These are phyloP conservation scores for Lordiphosa andalusiaca DNA, from an alignment of 2,888 invertebrate genomes.

Conservation along the genomic window DNA sequence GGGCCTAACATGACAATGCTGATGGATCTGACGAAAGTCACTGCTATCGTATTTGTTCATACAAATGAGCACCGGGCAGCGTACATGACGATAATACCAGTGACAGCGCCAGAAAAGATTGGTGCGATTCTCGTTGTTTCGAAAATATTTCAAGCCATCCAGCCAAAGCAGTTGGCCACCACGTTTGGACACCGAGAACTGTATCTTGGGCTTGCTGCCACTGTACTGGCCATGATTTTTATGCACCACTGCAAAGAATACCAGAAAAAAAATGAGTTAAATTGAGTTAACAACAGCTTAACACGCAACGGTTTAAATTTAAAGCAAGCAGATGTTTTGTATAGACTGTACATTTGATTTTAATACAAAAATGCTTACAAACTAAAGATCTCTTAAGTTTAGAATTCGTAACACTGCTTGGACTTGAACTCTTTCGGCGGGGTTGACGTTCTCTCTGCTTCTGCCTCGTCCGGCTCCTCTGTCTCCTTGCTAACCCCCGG, in stretches of 20 bases:
- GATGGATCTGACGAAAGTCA: slow-evolving; percentile 79
- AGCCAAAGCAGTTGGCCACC: slow-evolving; percentile 79
- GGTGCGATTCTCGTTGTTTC: slow-evolving; percentile 79
- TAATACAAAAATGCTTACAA: slow-evolving; percentile 50
- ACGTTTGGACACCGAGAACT: slow-evolving; percentile 78
- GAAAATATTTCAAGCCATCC: slow-evolving; percentile 79
- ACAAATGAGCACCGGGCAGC: slow-evolving; percentile 79
- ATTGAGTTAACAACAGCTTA: slow-evolving; percentile 5
- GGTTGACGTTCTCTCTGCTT: slow-evolving; percentile 32
- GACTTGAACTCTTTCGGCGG: slow-evolving; percentile 45
- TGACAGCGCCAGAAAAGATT: slow-evolving; percentile 80
- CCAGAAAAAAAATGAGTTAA: neutral
- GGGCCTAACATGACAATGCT: slow-evolving; percentile 76
- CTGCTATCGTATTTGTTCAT: slow-evolving; percentile 78
- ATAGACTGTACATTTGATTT: slow-evolving; percentile 26
- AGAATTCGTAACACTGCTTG: slow-evolving; percentile 43
- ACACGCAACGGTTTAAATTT: neutral
- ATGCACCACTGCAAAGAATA: slow-evolving; percentile 4
- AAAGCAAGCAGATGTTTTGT: neutral
- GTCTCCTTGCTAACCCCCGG: slow-evolving; percentile 18
- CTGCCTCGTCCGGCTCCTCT: slow-evolving; percentile 1
- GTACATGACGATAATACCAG: slow-evolving; percentile 78
- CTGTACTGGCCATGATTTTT: slow-evolving; percentile 63
- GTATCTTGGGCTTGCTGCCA: slow-evolving; percentile 73
- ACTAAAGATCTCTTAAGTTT: slow-evolving; percentile 29